A percentile compares a stretch with the other conserved stretches of the same genome.
Evolutionary conservation across 2,888 invertebrate species (phyloP).

Genomic region (Nowickia ferox): DNA sequence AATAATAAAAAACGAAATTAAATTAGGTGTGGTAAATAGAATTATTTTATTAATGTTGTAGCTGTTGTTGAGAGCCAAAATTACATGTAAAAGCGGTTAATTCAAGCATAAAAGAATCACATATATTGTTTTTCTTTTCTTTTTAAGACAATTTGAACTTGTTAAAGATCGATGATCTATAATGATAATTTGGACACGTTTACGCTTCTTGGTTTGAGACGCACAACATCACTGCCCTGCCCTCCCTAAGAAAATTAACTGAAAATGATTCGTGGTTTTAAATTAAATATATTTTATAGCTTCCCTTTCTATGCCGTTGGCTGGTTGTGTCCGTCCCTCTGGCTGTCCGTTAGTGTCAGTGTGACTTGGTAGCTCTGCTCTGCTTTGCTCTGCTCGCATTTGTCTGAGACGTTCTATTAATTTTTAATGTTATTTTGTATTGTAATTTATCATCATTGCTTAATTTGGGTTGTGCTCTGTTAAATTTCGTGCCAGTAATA

Average conservation of each 20-base stretch:
- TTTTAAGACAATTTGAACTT: slow-evolving; percentile 42
- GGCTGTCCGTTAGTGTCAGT: slow-evolving; percentile 19
- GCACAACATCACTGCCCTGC: background rate
- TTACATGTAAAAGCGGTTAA: slow-evolving; percentile 64
- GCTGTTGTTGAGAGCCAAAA: slow-evolving; percentile 58
- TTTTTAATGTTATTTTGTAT: slow-evolving; percentile 62
- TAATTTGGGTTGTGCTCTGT: slow-evolving; percentile 72
- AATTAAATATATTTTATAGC: slow-evolving; percentile 62
- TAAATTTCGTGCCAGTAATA: slow-evolving; percentile 68
- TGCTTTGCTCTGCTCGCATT: slow-evolving; percentile 12
- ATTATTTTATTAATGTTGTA: slow-evolving; percentile 49
- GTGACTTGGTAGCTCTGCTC: slow-evolving; percentile 17
- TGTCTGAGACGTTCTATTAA: slow-evolving; percentile 69
- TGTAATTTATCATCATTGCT: slow-evolving; percentile 71
- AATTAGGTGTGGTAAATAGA: slow-evolving; percentile 65
- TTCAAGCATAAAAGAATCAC: slow-evolving; percentile 61
- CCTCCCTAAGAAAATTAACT: slow-evolving; percentile 37
- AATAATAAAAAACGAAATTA: slow-evolving; percentile 43
- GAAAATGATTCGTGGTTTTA: slow-evolving; percentile 35
- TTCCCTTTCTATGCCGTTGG: slow-evolving; percentile 47
- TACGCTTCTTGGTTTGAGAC: slow-evolving; percentile 67
- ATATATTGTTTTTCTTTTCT: background rate
- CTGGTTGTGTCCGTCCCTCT: background rate
- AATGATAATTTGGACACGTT: slow-evolving; percentile 71
- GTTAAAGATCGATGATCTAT: slow-evolving; percentile 70